Percentiles rank a stretch among this genome's conserved stretches.
phyloP scores from a whole-genome alignment of 2,797 vertebrate species.

The Sebastes iracundus region DNA sequence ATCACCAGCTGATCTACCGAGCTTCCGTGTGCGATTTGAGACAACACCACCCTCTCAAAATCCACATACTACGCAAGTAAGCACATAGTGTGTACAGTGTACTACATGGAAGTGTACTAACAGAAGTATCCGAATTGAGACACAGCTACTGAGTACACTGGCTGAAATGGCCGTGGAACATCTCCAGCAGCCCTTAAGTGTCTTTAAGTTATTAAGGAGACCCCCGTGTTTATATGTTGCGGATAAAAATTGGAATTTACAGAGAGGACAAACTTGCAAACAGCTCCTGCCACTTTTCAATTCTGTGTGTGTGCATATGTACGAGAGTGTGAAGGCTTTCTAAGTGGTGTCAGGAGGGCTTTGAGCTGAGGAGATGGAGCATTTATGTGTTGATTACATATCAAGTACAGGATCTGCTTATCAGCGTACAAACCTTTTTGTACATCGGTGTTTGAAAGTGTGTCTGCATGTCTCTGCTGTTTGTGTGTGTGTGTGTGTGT shows the following conservation, averaged over 20 bases:
- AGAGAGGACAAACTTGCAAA: not conserved
- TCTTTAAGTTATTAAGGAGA: not conserved
- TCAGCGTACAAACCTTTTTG: conserved; percentile 12
- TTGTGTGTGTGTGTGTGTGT: conserved; percentile 9
- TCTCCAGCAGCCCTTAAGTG: not conserved
- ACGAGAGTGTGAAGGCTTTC: not conserved
- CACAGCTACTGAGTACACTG: not conserved
- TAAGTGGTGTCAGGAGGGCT: conserved; percentile 18
- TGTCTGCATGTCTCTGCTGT: not conserved
- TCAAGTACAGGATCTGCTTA: conserved; percentile 26
- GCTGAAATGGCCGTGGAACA: not conserved
- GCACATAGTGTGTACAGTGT: no score
- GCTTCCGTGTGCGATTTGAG: no score
- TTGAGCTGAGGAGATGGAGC: not conserved
- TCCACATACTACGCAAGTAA: no score
- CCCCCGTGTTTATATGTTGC: not conserved
- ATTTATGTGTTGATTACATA: conserved; percentile 20
- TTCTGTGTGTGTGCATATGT: not conserved
- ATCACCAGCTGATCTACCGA: no score
- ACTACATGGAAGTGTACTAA: no score
- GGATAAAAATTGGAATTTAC: not conserved
- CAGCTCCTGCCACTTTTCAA: not conserved
- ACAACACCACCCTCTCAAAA: no score
- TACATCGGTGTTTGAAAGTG: not conserved
- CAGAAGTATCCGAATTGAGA: no score